Conservation (phyloP, 2,113 vertebrate genomes). For the Serinus canaria region DNA sequence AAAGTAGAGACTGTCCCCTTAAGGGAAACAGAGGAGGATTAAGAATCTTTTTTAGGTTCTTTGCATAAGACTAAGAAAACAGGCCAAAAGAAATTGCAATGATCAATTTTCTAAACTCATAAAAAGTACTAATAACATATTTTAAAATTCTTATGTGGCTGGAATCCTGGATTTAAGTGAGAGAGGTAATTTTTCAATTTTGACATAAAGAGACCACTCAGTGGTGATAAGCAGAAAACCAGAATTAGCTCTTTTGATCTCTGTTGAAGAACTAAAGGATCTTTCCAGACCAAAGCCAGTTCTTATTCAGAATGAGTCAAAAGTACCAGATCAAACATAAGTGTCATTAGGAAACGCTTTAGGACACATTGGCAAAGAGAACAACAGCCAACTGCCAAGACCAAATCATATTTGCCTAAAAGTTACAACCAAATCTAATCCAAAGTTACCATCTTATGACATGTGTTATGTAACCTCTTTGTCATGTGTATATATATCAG, state of each 20-base stretch:
- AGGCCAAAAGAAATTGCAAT: background rate
- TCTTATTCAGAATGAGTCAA: background rate
- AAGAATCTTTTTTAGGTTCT: background rate
- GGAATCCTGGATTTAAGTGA: background rate
- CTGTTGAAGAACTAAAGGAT: background rate
- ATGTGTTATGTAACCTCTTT: background rate
- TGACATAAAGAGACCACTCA: background rate
- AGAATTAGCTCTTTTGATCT: background rate
- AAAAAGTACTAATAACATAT: background rate
- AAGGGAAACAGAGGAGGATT: background rate
- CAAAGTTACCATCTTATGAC: background rate
- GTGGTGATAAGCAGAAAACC: background rate
- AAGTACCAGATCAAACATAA: background rate
- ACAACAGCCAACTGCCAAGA: background rate
- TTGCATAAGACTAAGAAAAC: background rate
- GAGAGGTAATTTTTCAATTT: background rate
- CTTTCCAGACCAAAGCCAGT: background rate
- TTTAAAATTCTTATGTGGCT: background rate
- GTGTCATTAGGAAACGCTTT: background rate
- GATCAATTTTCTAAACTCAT: background rate
- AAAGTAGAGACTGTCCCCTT: background rate
- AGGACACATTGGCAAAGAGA: background rate
- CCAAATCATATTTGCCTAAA: background rate
- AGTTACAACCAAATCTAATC: background rate
- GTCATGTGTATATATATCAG: background rate